These are phyloP conservation scores for Virgularia gustaviana DNA, from an alignment of 92 coral and sea anemone genomes.

Conservation along the genomic window DNA sequence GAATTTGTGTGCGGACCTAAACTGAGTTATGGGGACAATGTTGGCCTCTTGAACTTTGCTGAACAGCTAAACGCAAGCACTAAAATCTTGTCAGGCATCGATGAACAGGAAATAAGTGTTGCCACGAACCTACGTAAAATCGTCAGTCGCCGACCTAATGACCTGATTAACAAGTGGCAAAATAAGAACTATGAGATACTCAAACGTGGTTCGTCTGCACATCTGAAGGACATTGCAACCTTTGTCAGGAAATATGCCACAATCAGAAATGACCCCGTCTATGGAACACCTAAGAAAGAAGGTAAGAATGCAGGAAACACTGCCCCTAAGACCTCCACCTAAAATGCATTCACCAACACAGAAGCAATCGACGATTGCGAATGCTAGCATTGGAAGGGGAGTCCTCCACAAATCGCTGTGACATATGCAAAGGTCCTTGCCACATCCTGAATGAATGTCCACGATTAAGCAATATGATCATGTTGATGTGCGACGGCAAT, in stretches of 20 bases:
- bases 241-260: slow-evolving; percentile 59
- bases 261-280: slow-evolving; percentile 59
- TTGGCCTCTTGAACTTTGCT: slow-evolving; percentile 45
- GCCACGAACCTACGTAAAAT: slow-evolving; percentile 51
- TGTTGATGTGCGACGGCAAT: too few species aligned
- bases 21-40: slow-evolving; percentile 47
- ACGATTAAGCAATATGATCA: too few species aligned
- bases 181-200: slow-evolving; percentile 47
- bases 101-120: slow-evolving; percentile 53
- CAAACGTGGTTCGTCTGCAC: slow-evolving; percentile 37
- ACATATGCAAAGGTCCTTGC: too few species aligned
- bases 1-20: slow-evolving; percentile 55
- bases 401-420: too few species aligned
- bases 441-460: too few species aligned
- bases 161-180: slow-evolving; percentile 47
- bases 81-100: slow-evolving; percentile 50
- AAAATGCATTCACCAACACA: not conserved
- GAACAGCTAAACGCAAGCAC: slow-evolving; percentile 57
- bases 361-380: slow-evolving; percentile 1
- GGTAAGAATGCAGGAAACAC: slow-evolving; percentile 37
- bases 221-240: slow-evolving; percentile 43
- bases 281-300: slow-evolving; percentile 23
- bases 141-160: slow-evolving; percentile 50
- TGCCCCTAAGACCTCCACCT: slow-evolving; percentile 28
- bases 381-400: not conserved